phyloP scores from a whole-genome alignment of 1,140 invertebrate species.

The Saxidomus purpurata region DNA sequence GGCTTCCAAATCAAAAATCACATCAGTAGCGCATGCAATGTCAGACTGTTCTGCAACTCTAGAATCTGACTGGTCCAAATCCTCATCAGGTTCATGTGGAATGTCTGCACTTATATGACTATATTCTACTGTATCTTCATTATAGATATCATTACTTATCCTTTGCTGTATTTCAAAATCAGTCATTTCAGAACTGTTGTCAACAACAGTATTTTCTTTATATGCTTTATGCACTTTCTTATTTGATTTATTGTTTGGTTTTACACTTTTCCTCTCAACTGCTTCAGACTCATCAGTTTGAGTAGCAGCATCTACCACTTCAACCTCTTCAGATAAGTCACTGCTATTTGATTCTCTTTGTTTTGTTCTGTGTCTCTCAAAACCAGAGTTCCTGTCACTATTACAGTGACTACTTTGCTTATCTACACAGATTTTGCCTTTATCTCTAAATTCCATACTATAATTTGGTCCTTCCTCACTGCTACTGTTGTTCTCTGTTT shows the following conservation, averaged over 20 bases:
- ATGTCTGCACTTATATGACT: not conserved
- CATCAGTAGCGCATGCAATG: not conserved
- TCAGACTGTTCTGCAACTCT: not conserved
- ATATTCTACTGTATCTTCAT: constrained; percentile 2
- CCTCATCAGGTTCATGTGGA: not conserved
- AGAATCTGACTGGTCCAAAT: not conserved
- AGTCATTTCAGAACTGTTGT: not conserved
- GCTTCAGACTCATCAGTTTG: constrained; percentile 8
- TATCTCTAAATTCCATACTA: not conserved
- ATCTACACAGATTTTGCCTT: not conserved
- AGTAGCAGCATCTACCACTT: constrained; percentile 46
- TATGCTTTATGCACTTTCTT: constrained; percentile 12
- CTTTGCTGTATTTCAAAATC: not conserved
- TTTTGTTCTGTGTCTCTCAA: not conserved
- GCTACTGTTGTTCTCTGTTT: not conserved
- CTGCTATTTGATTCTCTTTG: not conserved
- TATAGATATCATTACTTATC: not conserved
- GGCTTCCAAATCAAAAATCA: not conserved
- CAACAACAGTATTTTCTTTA: constrained; percentile 31
- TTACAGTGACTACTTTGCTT: too few relatives aligned
- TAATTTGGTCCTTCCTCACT: not conserved
- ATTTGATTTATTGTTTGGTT: not conserved
- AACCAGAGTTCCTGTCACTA: not conserved
- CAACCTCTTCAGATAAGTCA: constrained; percentile 31
- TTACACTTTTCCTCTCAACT: not conserved